phyloP scores from a whole-genome alignment of 2,113 vertebrate species.

The Poecilia latipinna region DNA sequence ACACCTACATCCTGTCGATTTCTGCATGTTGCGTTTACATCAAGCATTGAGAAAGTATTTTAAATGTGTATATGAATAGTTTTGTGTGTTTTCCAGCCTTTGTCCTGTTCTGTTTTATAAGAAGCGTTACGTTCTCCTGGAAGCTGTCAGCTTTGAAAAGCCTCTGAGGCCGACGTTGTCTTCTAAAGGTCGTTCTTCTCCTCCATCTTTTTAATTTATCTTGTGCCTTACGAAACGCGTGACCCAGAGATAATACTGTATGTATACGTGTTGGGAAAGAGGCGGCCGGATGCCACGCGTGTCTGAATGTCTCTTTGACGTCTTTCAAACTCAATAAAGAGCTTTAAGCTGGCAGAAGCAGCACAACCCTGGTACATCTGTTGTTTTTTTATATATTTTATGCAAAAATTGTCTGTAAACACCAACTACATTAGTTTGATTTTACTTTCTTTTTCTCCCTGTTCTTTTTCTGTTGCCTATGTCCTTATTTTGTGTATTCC shows the following conservation, averaged over 20 bases:
- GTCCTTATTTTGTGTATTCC: too few relatives aligned
- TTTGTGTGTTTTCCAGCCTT: background rate
- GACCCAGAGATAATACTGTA: conserved; percentile 20
- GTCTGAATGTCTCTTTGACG: conserved; percentile 52
- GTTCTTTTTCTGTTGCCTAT: too few relatives aligned
- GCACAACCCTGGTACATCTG: conserved; percentile 28
- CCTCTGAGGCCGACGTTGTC: conserved; percentile 24
- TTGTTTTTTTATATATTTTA: background rate
- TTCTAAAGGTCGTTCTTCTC: conserved; percentile 43
- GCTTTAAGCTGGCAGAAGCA: conserved; percentile 50
- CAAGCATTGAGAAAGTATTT: conserved; percentile 43
- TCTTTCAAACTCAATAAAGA: conserved; percentile 72
- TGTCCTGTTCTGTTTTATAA: conserved; percentile 6
- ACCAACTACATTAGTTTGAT: too few relatives aligned
- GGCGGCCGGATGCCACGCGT: conserved; percentile 1
- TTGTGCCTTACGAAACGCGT: conserved; percentile 85
- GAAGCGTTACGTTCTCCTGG: background rate
- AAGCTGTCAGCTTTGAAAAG: background rate
- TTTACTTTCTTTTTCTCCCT: too few relatives aligned
- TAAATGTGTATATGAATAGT: conserved; percentile 6
- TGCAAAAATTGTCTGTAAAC: too few relatives aligned
- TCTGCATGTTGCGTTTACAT: conserved; percentile 15
- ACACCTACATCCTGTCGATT: background rate
- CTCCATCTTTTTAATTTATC: conserved; percentile 76
- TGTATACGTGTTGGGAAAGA: conserved; percentile 8